A percentile compares a stretch with the other conserved stretches of the same genome.
Evolutionary conservation across 2,888 invertebrate species (phyloP).

Genomic region (Tipula vernalis): DNA sequence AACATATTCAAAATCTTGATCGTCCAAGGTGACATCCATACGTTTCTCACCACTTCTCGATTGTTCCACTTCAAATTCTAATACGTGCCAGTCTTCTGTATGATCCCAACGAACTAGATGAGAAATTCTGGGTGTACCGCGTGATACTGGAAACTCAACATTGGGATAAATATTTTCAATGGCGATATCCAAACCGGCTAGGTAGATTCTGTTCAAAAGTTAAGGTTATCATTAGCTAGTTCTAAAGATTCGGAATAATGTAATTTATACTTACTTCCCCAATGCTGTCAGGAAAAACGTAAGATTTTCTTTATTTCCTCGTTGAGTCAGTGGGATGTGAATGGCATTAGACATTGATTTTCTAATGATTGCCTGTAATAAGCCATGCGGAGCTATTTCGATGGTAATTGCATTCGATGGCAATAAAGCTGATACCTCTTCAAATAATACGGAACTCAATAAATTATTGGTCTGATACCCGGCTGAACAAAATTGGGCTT

Average conservation of each 20-base stretch:
- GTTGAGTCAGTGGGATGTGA: constrained; percentile 47
- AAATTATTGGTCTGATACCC: constrained; percentile 84
- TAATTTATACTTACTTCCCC: constrained; percentile 34
- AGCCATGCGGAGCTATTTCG: constrained; percentile 57
- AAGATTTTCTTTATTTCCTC: constrained; percentile 39
- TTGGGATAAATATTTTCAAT: constrained; percentile 64
- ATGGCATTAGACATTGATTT: constrained; percentile 42
- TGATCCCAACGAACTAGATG: constrained; percentile 86
- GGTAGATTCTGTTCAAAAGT: constrained; percentile 49
- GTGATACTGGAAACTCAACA: constrained; percentile 69
- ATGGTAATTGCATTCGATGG: constrained; percentile 50
- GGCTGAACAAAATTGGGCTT: constrained; percentile 53
- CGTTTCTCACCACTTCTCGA: constrained; percentile 53
- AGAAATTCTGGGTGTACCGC: constrained; percentile 73
- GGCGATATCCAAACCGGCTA: constrained; percentile 60
- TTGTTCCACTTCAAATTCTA: constrained; percentile 52
- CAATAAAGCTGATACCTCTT: constrained; percentile 47
- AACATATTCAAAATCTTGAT: constrained; percentile 59
- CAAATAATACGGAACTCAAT: constrained; percentile 44
- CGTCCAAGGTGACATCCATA: constrained; percentile 44
- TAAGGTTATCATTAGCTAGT: too few relatives aligned
- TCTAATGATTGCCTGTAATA: constrained; percentile 53
- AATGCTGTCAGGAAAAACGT: constrained; percentile 33
- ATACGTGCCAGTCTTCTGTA: constrained; percentile 60
- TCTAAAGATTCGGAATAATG: too few relatives aligned